Evolutionary conservation across 2,888 invertebrate genomes (phyloP).

Genomic region (Drosophila macrospina): DNA sequence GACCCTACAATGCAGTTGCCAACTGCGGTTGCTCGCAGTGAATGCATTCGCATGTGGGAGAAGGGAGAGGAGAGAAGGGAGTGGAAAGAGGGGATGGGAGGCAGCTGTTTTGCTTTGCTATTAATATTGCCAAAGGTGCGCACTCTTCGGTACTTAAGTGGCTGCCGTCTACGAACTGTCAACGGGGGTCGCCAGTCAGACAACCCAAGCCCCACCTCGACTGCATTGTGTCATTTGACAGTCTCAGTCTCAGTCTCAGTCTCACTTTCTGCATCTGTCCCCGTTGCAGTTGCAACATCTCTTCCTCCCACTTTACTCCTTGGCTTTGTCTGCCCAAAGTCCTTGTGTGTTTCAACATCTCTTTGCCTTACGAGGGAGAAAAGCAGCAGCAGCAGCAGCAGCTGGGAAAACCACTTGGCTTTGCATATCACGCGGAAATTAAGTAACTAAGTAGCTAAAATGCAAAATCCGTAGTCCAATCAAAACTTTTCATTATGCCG

Average conservation of each 20-base stretch:
- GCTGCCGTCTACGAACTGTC: slow-evolving; percentile 80
- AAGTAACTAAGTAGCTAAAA: slow-evolving; percentile 75
- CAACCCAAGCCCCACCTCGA: slow-evolving; percentile 16
- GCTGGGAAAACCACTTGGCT: slow-evolving; percentile 45
- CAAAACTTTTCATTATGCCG: slow-evolving; percentile 74
- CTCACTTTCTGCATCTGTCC: slow-evolving; percentile 25
- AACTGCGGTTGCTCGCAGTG: slow-evolving; percentile 35
- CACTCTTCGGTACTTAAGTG: slow-evolving; percentile 78
- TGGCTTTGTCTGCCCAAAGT: slow-evolving; percentile 29
- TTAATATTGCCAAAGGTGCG: slow-evolving; percentile 82
- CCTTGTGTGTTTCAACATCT: slow-evolving; percentile 24
- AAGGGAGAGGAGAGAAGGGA: background rate
- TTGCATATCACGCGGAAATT: slow-evolving; percentile 74
- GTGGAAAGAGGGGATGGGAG: background rate
- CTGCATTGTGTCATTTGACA: slow-evolving; percentile 79
- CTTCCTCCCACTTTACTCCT: slow-evolving; percentile 8
- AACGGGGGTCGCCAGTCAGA: slow-evolving; percentile 58
- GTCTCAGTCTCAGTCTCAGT: slow-evolving; percentile 48
- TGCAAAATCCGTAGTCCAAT: slow-evolving; percentile 54
- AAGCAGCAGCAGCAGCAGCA: slow-evolving; percentile 4
- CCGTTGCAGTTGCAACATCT: slow-evolving; percentile 29
- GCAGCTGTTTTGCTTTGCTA: slow-evolving; percentile 63
- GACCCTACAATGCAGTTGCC: slow-evolving; percentile 21
- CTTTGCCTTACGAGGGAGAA: slow-evolving; percentile 12
- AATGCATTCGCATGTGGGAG: slow-evolving; percentile 47